A percentile compares a stretch with the other conserved stretches of the same genome.
phyloP scores from a whole-genome alignment of 2,888 invertebrate species.

The Drosophila acutilabella region DNA sequence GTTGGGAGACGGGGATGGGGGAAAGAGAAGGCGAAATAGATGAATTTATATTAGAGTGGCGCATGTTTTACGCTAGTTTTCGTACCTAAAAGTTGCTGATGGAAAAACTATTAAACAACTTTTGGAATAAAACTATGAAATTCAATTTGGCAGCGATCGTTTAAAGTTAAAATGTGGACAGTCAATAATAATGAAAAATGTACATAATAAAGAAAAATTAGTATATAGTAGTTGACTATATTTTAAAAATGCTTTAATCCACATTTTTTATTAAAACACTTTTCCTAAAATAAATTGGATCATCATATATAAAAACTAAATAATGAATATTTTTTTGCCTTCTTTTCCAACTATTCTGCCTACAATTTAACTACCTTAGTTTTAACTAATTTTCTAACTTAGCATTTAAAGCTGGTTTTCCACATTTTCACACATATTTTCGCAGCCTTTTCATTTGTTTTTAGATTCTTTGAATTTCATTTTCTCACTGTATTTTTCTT shows the following conservation, averaged over 20 bases:
- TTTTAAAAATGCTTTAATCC: no score
- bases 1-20: neutral
- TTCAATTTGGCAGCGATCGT: no score
- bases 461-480: neutral
- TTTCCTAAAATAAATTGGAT: no score
- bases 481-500: conserved; percentile 2
- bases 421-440: neutral
- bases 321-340: no score
- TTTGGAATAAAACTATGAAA: no score
- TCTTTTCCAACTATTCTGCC: neutral
- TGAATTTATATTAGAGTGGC: neutral
- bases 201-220: no score
- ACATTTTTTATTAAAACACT: no score
- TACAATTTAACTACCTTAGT: neutral
- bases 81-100: neutral
- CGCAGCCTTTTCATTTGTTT: neutral
- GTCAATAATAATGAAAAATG: no score
- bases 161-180: no score
- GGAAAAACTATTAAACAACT: no score
- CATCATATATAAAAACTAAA: no score
- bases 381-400: neutral
- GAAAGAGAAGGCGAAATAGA: neutral
- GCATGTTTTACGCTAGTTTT: neutral
- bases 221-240: no score
- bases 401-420: neutral